Conservation (phyloP, 92 coral and sea anemone species). For the Montipora capitata region DNA sequence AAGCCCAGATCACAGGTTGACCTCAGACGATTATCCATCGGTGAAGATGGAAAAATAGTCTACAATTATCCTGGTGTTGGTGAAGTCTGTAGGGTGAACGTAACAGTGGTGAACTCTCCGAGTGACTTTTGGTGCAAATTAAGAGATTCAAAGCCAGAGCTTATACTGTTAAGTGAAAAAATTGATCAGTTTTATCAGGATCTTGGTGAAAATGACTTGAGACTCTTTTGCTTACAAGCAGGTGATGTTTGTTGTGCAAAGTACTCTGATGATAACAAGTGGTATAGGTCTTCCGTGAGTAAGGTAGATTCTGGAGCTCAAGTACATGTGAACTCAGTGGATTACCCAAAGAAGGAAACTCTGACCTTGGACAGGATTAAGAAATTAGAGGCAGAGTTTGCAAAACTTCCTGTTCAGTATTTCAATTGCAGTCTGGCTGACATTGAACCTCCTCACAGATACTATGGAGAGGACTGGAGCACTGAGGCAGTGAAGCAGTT, state of each 20-base stretch:
- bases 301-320: constrained; percentile 59
- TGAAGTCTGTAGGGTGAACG: constrained; percentile 37
- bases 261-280: constrained; percentile 80
- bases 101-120: constrained; percentile 71
- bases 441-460: constrained; percentile 57
- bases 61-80: constrained; percentile 46
- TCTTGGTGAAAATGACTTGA: constrained; percentile 71
- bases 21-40: constrained; percentile 18
- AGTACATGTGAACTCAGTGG: constrained; percentile 77
- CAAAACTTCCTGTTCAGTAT: constrained; percentile 75
- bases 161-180: constrained; percentile 56
- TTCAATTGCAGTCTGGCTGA: constrained; percentile 60
- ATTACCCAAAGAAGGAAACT: constrained; percentile 73
- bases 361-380: constrained; percentile 68
- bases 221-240: constrained; percentile 40
- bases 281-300: constrained; percentile 80
- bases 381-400: constrained; percentile 65
- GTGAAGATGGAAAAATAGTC: constrained; percentile 46
- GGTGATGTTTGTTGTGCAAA: constrained; percentile 81
- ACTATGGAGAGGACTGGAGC: constrained; percentile 67
- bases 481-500: constrained; percentile 47
- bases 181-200: constrained; percentile 64
- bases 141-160: constrained; percentile 40
- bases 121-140: constrained; percentile 80
- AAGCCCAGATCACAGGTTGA: background rate